A percentile compares a stretch with the other conserved stretches of the same genome.
phyloP scores from a whole-genome alignment of 2,113 vertebrate species.

The Chloebia gouldiae region DNA sequence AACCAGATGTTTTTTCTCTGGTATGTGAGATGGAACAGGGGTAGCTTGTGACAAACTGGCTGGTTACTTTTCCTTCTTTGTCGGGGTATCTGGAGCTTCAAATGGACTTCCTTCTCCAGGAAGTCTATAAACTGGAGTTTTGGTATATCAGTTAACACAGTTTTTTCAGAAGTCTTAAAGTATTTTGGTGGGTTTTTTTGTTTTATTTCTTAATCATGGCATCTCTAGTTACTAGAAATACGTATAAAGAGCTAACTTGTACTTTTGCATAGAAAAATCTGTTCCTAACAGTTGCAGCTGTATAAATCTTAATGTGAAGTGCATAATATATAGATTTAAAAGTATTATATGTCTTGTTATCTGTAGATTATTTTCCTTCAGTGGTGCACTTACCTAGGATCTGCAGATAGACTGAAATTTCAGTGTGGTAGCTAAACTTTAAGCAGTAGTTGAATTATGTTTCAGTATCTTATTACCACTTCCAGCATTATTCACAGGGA shows the following conservation, averaged over 20 bases:
- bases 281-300: neutral
- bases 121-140: neutral
- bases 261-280: neutral
- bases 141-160: neutral
- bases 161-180: neutral
- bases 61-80: neutral
- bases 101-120: neutral
- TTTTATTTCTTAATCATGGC: neutral
- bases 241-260: neutral
- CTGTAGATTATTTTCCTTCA: neutral
- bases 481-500: neutral
- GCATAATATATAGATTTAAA: neutral
- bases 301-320: neutral
- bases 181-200: neutral
- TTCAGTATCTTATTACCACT: neutral
- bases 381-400: neutral
- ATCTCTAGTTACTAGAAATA: neutral
- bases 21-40: neutral
- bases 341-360: neutral
- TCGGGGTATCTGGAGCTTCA: neutral
- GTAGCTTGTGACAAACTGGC: neutral
- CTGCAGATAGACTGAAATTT: neutral
- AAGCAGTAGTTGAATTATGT: neutral
- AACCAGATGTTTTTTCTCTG: neutral
- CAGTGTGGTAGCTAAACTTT: neutral